Evolutionary conservation across 2,888 invertebrate species (phyloP).

Genomic region (Merodon equestris): DNA sequence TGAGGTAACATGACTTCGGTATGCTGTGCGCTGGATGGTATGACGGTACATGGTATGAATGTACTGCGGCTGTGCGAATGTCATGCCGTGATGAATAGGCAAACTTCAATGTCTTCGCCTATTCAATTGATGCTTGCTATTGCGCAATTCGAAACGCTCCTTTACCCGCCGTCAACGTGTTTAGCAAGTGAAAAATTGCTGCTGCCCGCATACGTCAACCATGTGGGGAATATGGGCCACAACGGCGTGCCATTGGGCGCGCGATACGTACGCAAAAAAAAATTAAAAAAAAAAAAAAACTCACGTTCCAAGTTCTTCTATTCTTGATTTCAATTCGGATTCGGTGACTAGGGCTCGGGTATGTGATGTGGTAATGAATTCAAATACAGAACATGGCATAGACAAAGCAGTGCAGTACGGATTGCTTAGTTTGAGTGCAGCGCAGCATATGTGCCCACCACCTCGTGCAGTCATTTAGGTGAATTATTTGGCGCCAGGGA

Average conservation of each 20-base stretch:
- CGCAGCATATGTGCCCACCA: constrained; percentile 39
- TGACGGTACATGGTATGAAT: neutral
- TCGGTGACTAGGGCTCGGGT: constrained; percentile 41
- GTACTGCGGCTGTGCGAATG: constrained; percentile 28
- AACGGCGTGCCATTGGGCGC: constrained; percentile 13
- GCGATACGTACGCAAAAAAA: constrained; percentile 40
- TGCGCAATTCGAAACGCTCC: constrained; percentile 53
- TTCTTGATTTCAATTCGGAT: constrained; percentile 48
- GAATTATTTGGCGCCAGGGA: constrained; percentile 59
- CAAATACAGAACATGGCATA: constrained; percentile 1
- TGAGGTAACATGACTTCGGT: constrained; percentile 43
- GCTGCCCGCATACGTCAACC: constrained; percentile 34
- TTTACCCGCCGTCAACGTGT: constrained; percentile 36
- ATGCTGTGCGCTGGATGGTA: constrained; percentile 4
- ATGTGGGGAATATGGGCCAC: constrained; percentile 53
- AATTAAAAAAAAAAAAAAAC: too few species aligned
- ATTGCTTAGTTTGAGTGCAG: constrained; percentile 24
- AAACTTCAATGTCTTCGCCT: constrained; percentile 63
- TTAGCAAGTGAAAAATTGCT: constrained; percentile 3
- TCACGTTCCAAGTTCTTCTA: too few species aligned
- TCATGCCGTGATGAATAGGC: constrained; percentile 31
- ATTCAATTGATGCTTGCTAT: constrained; percentile 51
- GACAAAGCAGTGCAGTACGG: neutral
- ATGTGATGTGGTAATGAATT: constrained; percentile 61
- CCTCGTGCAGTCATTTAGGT: constrained; percentile 25